Evolutionary conservation across 2,888 invertebrate species (phyloP), one percentile per base, ranked within the genome.

Genomic region (Drosophila neotestacea): DNA sequence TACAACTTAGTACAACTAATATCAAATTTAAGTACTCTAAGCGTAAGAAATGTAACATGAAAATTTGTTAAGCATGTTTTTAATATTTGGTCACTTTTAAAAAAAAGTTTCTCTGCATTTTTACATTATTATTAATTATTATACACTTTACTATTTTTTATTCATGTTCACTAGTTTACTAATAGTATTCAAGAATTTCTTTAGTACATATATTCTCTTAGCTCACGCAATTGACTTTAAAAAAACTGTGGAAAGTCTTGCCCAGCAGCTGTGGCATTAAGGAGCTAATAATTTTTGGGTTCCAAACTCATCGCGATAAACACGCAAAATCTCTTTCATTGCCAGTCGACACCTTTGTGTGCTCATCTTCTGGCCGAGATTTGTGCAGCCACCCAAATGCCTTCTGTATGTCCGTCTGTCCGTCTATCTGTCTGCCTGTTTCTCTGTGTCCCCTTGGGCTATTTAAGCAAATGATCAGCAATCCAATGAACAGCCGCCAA

Each of bases 381-480:
- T 86, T 78, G 64, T 71, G 58, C 72, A 81, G 83, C 89, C 89
- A 86, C 85, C 85, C 85, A 87, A 76, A n/a, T 56, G 30, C 38
- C 44, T 30, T 54, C 55, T 9, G 27, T 46, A 39, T 38, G 32
- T 36, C 47, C 4, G 11, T 22, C 32, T 22, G 54, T 74, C 64
- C 46, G 39, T 39, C 16, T 27, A 39, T 27, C 48, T n/a, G 41
- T 41, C 47, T 32, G 58, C 67, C 65, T 36, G 60, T 39, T 48
- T 41, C 38, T 16, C 51, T 44, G 51, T 81, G 81, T 85, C 83
- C 78, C 89, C 88, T 77, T 87, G 78, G 89, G 89, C 88, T 87
- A 82, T 89, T 86, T 89, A 86, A 89, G 88, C 86, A 86, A 86
- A 87, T 87, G 85, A 85, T 82, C 88, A 54, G 73, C 65, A 73